phyloP scores from a whole-genome alignment of 2,113 vertebrate species.

The Tretioscincus oriximinensis region DNA sequence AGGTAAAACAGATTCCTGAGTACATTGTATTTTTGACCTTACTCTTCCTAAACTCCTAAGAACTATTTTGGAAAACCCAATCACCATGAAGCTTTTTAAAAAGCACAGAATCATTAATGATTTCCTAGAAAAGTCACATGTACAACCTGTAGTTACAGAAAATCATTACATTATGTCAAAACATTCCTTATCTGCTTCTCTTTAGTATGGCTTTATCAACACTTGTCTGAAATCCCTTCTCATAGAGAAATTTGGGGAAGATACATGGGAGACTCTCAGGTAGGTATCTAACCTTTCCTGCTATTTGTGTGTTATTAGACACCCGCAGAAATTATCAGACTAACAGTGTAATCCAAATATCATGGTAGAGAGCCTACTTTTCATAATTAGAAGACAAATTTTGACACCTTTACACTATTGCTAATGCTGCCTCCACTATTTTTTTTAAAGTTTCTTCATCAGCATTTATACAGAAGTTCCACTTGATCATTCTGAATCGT shows the following conservation, averaged over 20 bases:
- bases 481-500: too few species aligned
- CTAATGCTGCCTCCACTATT: too few species aligned
- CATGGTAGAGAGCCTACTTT: too few species aligned
- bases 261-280: conserved; percentile 72
- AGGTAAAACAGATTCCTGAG: too few species aligned
- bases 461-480: too few species aligned
- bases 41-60: neutral
- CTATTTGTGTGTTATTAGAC: neutral
- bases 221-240: conserved; percentile 80
- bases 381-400: too few species aligned
- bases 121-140: neutral
- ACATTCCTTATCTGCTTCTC: conserved; percentile 15
- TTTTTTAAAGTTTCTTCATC: too few species aligned
- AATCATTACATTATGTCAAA: neutral
- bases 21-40: neutral
- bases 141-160: neutral
- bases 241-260: conserved; percentile 76
- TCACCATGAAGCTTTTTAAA: conserved; percentile 3
- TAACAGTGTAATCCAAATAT: too few species aligned
- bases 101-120: neutral
- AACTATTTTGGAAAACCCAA: neutral
- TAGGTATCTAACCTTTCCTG: conserved; percentile 48
- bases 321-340: too few species aligned
- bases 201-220: conserved; percentile 83
- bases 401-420: too few species aligned